Evolutionary conservation across 2,113 vertebrate species (phyloP).

Genomic region (Butastur rufipennis): DNA sequence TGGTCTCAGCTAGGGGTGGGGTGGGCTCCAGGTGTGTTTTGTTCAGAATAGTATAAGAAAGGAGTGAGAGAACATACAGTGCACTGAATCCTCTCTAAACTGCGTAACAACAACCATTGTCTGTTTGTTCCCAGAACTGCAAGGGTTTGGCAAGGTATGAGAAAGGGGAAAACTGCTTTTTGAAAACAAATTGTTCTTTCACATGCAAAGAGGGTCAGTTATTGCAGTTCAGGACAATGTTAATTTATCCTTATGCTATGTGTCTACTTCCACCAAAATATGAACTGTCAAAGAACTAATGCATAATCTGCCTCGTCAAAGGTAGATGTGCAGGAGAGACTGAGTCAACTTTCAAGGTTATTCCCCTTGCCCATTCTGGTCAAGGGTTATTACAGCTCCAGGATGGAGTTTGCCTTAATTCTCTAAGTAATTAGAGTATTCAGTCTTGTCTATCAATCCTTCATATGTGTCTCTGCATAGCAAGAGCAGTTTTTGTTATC

Average conservation of each 20-base stretch:
- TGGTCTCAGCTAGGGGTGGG: neutral
- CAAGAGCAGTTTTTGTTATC: neutral
- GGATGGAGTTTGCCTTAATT: neutral
- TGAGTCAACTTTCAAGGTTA: neutral
- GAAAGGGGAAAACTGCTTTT: neutral
- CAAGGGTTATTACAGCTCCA: neutral
- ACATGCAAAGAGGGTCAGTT: neutral
- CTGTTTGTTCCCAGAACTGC: neutral
- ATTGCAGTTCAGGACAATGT: neutral
- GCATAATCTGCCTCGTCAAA: neutral
- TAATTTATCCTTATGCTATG: neutral
- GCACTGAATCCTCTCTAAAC: neutral
- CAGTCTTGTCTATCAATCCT: neutral
- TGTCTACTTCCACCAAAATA: neutral
- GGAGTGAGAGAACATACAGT: neutral
- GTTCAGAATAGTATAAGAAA: neutral
- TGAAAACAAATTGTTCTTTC: neutral
- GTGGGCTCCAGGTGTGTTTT: neutral
- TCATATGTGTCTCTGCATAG: neutral
- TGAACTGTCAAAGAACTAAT: neutral
- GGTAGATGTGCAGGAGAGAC: neutral
- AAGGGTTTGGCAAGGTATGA: neutral
- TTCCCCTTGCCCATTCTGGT: neutral
- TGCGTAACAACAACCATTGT: neutral
- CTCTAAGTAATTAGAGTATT: neutral